phyloP scores from a whole-genome alignment of 2,888 invertebrate species.

The Drymonia ruficornis region DNA sequence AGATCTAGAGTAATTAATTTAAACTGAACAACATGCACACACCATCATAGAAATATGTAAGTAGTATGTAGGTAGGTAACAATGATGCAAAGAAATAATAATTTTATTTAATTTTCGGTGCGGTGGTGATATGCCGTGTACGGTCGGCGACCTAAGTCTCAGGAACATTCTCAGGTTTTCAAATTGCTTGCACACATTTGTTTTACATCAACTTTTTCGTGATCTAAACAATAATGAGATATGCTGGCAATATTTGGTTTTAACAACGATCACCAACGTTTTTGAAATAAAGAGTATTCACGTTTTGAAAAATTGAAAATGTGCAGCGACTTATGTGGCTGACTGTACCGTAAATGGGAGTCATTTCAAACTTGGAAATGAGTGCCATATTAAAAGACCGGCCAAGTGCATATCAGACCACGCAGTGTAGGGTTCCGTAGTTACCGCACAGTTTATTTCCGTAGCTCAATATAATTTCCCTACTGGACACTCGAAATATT shows the following conservation, averaged over 20 bases:
- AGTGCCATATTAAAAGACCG: conserved; percentile 12
- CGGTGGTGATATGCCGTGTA: conserved; percentile 8
- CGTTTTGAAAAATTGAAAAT: too few species aligned
- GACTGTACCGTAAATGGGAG: conserved; percentile 34
- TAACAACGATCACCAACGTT: too few species aligned
- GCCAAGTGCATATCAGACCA: neutral
- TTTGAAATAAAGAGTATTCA: too few species aligned
- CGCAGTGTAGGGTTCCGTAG: neutral
- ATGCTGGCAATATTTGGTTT: too few species aligned
- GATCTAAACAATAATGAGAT: too few species aligned
- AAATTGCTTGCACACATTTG: too few species aligned
- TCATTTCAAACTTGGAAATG: conserved; percentile 19
- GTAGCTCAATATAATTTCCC: neutral
- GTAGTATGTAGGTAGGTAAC: conserved; percentile 19
- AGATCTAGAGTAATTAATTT: neutral
- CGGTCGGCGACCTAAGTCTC: too few species aligned
- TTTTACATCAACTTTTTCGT: too few species aligned
- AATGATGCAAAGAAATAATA: conserved; percentile 22
- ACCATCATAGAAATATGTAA: conserved; percentile 34
- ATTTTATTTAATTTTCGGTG: neutral
- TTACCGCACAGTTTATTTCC: neutral
- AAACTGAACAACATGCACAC: conserved; percentile 45
- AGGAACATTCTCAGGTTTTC: too few species aligned
- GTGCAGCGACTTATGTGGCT: too few species aligned
- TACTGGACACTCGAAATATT: too few species aligned